A percentile compares a stretch with the other conserved stretches of the same genome.
These are phyloP conservation scores for Anthophora plumipes DNA, from an alignment of 2,888 invertebrate species.

Conservation along the genomic window DNA sequence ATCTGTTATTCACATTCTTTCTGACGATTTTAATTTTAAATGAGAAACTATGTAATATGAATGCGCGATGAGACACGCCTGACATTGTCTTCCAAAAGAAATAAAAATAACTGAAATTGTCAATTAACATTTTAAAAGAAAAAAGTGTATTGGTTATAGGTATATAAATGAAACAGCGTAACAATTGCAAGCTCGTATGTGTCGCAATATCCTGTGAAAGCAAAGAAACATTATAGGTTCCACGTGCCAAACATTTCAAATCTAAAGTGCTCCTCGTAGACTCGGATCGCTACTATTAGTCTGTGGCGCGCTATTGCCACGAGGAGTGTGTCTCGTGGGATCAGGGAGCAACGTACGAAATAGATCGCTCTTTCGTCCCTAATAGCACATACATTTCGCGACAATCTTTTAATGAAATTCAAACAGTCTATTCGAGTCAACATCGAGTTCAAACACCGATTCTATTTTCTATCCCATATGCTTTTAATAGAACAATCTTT, in stretches of 20 bases:
- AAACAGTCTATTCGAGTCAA: not conserved
- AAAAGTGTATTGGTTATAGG: not conserved
- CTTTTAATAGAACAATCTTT: not conserved
- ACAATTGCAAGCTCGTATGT: not conserved
- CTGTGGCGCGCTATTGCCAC: not conserved
- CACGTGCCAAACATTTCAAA: not conserved
- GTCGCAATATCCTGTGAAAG: not conserved
- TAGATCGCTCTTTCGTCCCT: not conserved
- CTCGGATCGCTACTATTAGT: slow-evolving; percentile 3
- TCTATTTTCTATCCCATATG: not conserved
- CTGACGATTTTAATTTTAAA: slow-evolving; percentile 25
- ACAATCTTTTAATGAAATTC: not conserved
- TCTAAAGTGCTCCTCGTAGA: not conserved
- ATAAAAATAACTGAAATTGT: not conserved
- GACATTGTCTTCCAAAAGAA: accelerated
- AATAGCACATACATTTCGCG: not conserved
- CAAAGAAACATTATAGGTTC: not conserved
- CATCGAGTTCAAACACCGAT: not conserved
- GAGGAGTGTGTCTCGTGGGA: not conserved
- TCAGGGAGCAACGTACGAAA: slow-evolving; percentile 3
- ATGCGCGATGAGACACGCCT: not conserved
- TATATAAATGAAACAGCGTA: not conserved
- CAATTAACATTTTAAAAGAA: not conserved
- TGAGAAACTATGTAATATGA: not conserved
- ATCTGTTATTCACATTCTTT: not conserved